A percentile compares a stretch with the other conserved stretches of the same genome.
Conservation (phyloP, 2,113 vertebrate genomes). For the Phaetusa simplex region DNA sequence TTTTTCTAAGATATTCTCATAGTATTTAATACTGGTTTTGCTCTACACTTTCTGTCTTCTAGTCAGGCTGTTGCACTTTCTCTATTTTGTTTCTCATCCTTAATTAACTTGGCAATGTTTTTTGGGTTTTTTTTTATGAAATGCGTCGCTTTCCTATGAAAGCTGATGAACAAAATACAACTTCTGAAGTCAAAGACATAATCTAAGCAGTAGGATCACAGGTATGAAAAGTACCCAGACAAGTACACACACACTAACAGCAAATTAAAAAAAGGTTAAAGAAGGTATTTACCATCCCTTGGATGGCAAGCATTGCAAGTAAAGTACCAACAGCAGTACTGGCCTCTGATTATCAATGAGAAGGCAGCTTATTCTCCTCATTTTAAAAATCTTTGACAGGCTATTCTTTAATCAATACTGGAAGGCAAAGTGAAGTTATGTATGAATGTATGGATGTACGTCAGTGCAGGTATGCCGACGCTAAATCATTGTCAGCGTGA, state of each 20-base stretch:
- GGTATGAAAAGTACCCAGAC: neutral
- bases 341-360: neutral
- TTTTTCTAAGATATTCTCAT: neutral
- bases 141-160: neutral
- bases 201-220: neutral
- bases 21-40: neutral
- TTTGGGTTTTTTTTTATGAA: neutral
- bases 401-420: neutral
- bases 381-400: neutral
- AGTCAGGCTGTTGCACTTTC: neutral
- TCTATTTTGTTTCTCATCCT: neutral
- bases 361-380: neutral
- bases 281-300: neutral
- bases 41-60: neutral
- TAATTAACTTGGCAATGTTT: neutral
- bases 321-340: neutral
- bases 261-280: conserved; percentile 25
- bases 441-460: neutral
- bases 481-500: neutral
- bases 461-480: neutral
- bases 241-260: neutral
- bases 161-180: neutral
- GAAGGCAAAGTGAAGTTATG: neutral
- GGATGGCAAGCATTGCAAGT: neutral
- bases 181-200: neutral